Evolutionary conservation across 2,888 invertebrate species (phyloP).

Genomic region (Caenorhabditis sinica): DNA sequence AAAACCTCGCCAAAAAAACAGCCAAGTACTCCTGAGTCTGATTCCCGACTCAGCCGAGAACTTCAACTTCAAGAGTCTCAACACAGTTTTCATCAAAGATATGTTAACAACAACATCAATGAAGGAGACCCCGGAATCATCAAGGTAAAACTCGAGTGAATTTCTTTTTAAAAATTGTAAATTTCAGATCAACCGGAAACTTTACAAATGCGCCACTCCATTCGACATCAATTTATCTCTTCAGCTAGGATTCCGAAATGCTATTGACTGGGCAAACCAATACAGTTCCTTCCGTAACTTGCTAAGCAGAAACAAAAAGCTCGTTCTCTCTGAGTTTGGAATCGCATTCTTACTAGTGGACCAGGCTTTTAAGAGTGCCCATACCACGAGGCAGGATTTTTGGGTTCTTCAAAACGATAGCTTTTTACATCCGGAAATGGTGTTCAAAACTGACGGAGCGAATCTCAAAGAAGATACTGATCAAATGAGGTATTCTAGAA

Average conservation of each 20-base stretch:
- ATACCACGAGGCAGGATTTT: too few relatives aligned
- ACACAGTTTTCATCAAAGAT: not conserved
- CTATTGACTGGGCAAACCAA: not conserved
- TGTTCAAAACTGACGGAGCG: not conserved
- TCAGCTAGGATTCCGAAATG: not conserved
- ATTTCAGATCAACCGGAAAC: not conserved
- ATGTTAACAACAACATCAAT: not conserved
- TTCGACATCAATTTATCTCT: slow-evolving; percentile 6
- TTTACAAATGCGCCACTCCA: not conserved
- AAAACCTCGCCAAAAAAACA: not conserved
- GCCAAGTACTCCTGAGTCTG: not conserved
- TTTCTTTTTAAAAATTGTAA: not conserved
- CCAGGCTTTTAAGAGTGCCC: slow-evolving; percentile 1
- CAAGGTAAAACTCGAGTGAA: not conserved
- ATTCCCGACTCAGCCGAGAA: not conserved
- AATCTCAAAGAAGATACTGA: not conserved
- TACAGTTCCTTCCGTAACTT: not conserved
- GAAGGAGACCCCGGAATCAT: not conserved
- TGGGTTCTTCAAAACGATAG: slow-evolving; percentile 12
- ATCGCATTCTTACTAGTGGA: not conserved
- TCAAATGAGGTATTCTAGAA: not conserved
- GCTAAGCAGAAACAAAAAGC: not conserved
- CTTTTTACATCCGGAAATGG: not conserved
- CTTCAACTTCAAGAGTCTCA: not conserved
- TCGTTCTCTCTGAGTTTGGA: not conserved